These are phyloP conservation scores for Philonicus albiceps DNA, from an alignment of 2,888 invertebrate species.

Conservation along the genomic window DNA sequence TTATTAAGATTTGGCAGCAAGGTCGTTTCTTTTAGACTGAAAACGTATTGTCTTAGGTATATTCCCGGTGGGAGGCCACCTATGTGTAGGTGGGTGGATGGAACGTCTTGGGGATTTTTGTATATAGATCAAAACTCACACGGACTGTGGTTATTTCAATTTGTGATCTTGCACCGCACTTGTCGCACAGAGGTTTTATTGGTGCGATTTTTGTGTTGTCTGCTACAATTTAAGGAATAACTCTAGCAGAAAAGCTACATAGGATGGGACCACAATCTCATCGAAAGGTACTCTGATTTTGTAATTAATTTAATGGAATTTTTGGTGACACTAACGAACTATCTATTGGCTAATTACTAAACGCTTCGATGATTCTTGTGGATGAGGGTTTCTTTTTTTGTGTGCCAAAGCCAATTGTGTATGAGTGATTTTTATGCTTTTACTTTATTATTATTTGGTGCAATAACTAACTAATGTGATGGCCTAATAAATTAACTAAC, in stretches of 20 bases:
- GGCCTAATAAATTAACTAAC: background rate
- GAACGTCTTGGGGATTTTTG: constrained; percentile 40
- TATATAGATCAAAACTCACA: constrained; percentile 45
- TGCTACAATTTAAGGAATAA: background rate
- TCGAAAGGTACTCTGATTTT: constrained; percentile 37
- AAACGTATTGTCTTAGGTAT: constrained; percentile 34
- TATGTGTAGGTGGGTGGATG: background rate
- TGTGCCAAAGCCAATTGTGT: background rate
- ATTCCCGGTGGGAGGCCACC: background rate
- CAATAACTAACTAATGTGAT: background rate
- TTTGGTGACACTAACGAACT: background rate
- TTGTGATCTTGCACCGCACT: constrained; percentile 44
- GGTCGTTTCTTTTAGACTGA: constrained; percentile 44
- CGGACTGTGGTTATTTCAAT: constrained; percentile 45
- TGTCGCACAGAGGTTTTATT: constrained; percentile 20
- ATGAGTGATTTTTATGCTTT: background rate
- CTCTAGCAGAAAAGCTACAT: background rate
- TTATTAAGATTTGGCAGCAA: constrained; percentile 42
- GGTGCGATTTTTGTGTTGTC: background rate
- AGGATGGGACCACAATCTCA: constrained; percentile 39
- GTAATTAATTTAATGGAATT: background rate
- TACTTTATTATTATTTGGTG: background rate
- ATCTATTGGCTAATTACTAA: background rate
- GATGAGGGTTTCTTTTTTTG: background rate
- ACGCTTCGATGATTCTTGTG: constrained; percentile 13